phyloP scores from a whole-genome alignment of 2,888 invertebrate species.

The Autographa gamma region DNA sequence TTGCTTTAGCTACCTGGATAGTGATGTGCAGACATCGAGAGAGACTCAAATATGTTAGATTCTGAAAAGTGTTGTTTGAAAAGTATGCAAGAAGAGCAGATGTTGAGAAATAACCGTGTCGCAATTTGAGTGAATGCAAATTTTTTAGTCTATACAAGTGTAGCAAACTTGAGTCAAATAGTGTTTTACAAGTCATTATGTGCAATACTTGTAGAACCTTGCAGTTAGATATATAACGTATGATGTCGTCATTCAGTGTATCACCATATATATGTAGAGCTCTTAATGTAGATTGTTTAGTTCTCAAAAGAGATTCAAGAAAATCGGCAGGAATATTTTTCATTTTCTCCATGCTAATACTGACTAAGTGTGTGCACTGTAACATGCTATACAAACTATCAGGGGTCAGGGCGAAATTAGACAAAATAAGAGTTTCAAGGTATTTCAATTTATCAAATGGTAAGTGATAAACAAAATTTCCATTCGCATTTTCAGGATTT shows the following conservation, averaged over 20 bases:
- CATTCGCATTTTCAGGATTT: slow-evolving; percentile 82
- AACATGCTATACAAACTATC: slow-evolving; percentile 85
- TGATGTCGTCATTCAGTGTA: slow-evolving; percentile 85
- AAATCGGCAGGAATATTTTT: slow-evolving; percentile 87
- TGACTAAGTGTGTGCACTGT: slow-evolving; percentile 82
- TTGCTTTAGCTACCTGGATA: slow-evolving; percentile 84
- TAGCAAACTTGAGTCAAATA: slow-evolving; percentile 86
- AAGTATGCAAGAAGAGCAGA: slow-evolving; percentile 85
- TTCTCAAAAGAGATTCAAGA: slow-evolving; percentile 81
- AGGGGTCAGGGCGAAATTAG: slow-evolving; percentile 86
- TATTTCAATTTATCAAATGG: slow-evolving; percentile 85
- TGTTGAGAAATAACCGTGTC: slow-evolving; percentile 87
- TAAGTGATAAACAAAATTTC: slow-evolving; percentile 85
- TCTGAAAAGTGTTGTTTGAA: slow-evolving; percentile 83
- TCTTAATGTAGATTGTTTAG: slow-evolving; percentile 79
- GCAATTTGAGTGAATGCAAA: slow-evolving; percentile 84
- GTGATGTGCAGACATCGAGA: slow-evolving; percentile 86
- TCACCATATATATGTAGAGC: slow-evolving; percentile 87
- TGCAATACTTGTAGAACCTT: slow-evolving; percentile 81
- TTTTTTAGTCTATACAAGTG: slow-evolving; percentile 83
- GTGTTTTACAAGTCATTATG: slow-evolving; percentile 87
- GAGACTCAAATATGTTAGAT: slow-evolving; percentile 83
- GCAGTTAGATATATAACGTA: slow-evolving; percentile 82
- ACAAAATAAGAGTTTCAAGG: slow-evolving; percentile 83
- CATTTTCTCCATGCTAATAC: slow-evolving; percentile 88